Percentiles rank a stretch among this genome's conserved stretches.
Evolutionary conservation across 2,888 invertebrate genomes (phyloP).

Genomic region (Crossocerus cetratus): DNA sequence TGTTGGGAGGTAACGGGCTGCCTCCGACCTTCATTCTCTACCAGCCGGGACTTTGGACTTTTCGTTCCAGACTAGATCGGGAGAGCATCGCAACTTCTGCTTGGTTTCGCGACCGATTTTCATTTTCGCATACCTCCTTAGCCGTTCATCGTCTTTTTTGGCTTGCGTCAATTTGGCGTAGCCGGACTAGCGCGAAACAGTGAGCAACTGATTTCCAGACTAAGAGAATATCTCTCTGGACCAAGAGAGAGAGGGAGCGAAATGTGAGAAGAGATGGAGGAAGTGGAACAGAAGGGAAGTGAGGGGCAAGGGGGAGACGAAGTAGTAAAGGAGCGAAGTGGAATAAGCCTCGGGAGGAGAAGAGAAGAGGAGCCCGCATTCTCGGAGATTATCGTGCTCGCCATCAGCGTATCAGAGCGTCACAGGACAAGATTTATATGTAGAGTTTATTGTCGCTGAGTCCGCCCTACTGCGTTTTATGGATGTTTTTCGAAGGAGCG

Average conservation of each 20-base stretch:
- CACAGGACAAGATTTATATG: constrained; percentile 77
- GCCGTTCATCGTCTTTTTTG: too few species aligned
- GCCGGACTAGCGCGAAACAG: too few species aligned
- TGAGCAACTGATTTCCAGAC: too few species aligned
- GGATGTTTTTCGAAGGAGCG: constrained; percentile 77
- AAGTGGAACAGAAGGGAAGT: background rate
- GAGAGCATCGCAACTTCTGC: constrained; percentile 1
- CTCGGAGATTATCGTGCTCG: constrained; percentile 77
- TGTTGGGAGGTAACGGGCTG: too few species aligned
- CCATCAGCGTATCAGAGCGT: constrained; percentile 78
- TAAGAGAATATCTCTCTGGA: background rate
- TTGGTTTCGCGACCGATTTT: too few species aligned
- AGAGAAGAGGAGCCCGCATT: constrained; percentile 74
- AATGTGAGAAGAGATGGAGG: constrained; percentile 20
- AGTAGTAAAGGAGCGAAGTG: constrained; percentile 39
- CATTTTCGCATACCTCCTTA: too few species aligned
- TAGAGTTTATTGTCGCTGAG: constrained; percentile 78
- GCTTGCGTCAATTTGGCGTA: too few species aligned
- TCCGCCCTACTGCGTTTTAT: constrained; percentile 78
- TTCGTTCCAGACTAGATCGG: constrained; percentile 68
- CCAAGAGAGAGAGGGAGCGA: background rate
- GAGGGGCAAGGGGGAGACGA: constrained; percentile 35
- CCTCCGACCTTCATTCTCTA: too few species aligned
- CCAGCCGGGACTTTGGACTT: constrained; percentile 58
- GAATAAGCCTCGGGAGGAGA: constrained; percentile 39